Evolutionary conservation across 2,888 invertebrate species (phyloP).

Genomic region (Norana najaformis): DNA sequence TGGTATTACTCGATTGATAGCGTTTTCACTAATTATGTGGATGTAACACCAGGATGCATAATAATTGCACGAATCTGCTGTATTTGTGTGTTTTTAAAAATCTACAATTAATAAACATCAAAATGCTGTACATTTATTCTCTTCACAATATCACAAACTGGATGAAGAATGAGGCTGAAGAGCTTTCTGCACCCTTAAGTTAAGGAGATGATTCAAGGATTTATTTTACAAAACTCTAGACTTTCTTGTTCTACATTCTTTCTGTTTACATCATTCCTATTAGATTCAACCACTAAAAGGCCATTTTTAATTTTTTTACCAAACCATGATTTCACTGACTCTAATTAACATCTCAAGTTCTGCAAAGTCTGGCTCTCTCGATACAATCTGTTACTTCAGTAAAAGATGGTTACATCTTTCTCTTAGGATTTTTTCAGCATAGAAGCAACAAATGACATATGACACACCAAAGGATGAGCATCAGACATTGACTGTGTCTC

Average conservation of each 20-base stretch:
- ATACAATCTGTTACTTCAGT: slow-evolving; percentile 1
- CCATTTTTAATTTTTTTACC: neutral
- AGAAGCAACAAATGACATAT: neutral
- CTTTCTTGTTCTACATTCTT: neutral
- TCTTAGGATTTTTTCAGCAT: neutral
- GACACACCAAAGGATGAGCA: neutral
- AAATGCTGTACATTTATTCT: neutral
- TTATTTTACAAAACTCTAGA: neutral
- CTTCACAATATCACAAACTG: neutral
- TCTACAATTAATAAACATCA: neutral
- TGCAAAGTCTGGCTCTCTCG: neutral
- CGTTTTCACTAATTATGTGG: neutral
- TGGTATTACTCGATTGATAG: neutral
- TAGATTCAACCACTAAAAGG: neutral
- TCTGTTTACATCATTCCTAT: neutral
- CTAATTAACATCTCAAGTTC: neutral
- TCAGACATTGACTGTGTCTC: neutral
- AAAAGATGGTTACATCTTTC: neutral
- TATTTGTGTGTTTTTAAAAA: neutral
- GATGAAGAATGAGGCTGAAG: neutral
- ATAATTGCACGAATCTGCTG: neutral
- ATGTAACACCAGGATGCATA: slow-evolving; percentile 13
- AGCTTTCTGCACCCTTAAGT: neutral
- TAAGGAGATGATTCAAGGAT: neutral
- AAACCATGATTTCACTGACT: slow-evolving; percentile 2